A percentile compares a stretch with the other conserved stretches of the same genome.
These are phyloP conservation scores for Calidris pugnax DNA, from an alignment of 2,113 vertebrate species.

Conservation along the genomic window DNA sequence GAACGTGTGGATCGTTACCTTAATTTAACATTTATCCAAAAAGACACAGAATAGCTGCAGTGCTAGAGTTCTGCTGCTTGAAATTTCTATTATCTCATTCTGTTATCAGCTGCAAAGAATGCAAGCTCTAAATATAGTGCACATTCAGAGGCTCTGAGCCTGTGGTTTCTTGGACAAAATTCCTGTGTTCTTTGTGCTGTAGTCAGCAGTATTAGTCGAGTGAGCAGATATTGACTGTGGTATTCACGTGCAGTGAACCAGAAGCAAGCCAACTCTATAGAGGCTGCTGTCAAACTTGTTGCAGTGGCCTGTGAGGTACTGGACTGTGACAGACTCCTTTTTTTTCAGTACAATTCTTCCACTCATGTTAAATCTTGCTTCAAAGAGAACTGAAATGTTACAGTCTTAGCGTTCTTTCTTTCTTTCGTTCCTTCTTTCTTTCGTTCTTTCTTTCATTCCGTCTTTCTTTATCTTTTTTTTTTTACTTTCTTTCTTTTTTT, in stretches of 20 bases:
- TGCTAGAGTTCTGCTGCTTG: constrained; percentile 32
- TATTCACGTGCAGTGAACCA: constrained; percentile 79
- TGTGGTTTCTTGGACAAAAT: constrained; percentile 71
- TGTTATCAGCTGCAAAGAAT: constrained; percentile 60
- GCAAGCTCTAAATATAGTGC: constrained; percentile 61
- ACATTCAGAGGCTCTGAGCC: constrained; percentile 50
- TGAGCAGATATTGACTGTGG: constrained; percentile 77
- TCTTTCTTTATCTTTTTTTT: too few species aligned
- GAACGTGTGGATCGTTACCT: neutral
- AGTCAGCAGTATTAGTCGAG: constrained; percentile 75
- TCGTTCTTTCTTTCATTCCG: neutral
- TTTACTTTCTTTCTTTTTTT: neutral
- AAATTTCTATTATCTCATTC: constrained; percentile 54
- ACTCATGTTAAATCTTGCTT: constrained; percentile 71
- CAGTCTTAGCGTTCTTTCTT: neutral
- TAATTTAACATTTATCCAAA: neutral
- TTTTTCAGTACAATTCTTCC: constrained; percentile 69
- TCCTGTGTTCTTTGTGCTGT: constrained; percentile 78
- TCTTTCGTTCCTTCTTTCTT: neutral
- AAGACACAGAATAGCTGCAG: neutral
- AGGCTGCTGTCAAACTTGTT: constrained; percentile 81
- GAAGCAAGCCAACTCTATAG: constrained; percentile 76
- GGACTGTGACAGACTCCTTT: constrained; percentile 77
- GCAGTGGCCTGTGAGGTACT: constrained; percentile 73
- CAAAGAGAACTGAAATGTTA: constrained; percentile 70